A percentile compares a stretch with the other conserved stretches of the same genome.
phyloP scores from a whole-genome alignment of 2,113 vertebrate species.

The Podocnemis expansa region DNA sequence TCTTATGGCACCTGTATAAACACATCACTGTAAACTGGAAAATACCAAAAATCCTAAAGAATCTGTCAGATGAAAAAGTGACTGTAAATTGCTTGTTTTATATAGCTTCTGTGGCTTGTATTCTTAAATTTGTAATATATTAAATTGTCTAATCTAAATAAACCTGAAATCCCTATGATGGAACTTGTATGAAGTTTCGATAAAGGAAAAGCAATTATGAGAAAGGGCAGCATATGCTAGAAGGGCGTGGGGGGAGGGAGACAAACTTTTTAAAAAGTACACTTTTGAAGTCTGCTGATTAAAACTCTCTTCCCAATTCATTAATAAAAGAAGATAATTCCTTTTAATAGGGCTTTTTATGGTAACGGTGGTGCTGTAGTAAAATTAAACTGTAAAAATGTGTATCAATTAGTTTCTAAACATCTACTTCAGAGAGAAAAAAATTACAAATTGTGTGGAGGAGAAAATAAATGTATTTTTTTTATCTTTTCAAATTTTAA shows the following conservation, averaged over 20 bases:
- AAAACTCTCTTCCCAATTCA: neutral
- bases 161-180: neutral
- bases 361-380: neutral
- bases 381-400: slow-evolving; percentile 5
- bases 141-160: neutral
- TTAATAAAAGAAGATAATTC: neutral
- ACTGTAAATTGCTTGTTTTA: neutral
- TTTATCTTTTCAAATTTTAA: slow-evolving; percentile 66
- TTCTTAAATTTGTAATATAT: slow-evolving; percentile 8
- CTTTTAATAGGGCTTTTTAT: slow-evolving; percentile 2
- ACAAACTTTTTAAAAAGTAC: slow-evolving; percentile 14
- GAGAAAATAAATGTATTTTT: slow-evolving; percentile 29
- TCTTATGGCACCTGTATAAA: slow-evolving; percentile 22
- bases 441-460: neutral
- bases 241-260: neutral
- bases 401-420: neutral
- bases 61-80: neutral
- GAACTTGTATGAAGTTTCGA: neutral
- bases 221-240: neutral
- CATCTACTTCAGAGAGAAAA: neutral
- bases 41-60: neutral
- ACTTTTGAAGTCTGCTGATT: slow-evolving; percentile 6
- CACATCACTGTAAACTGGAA: slow-evolving; percentile 11
- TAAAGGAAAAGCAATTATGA: neutral
- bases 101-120: neutral